Base-by-base conservation (phyloP, 1,140 invertebrate genomes). In the Lysiphlebus fabarum region DNA sequence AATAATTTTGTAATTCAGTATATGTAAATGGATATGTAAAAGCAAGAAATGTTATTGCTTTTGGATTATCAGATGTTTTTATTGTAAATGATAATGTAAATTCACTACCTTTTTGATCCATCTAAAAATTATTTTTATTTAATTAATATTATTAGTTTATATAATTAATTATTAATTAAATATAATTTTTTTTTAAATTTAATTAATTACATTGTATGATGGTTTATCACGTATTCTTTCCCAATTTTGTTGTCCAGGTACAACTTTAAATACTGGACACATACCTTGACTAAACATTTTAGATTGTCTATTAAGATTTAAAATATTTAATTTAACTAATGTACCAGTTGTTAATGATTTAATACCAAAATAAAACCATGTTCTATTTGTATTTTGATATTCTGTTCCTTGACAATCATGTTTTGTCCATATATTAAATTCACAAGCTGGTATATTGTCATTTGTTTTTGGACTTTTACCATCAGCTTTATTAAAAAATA, bases 361-460 rank as follows among this genome's bases (percentile, higher is more conserved):
- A 38, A 96, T 78, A n/a, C 91, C 91, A 84, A 96, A 96, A 72
- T 93, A 89, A 80, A 96, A 96, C 94, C 94, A 96, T 3, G 93
- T 93, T 62, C 92, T 84, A 71, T 95, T 95, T 17, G 86, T 87
- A 82, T 95, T 96, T 77, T 95, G 90, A 84, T 86, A 95, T 69
- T 90, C 86, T 9, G 92, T 94, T 36, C 90, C 92, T 61, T 84
- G 85, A 81, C 92, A 94, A 74, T 96, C 94, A 4, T 91, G 91
- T 64, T 86, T 86, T 3, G 93, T 95, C 93, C 93, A 96, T 17
- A 95, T 73, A 78, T 95, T 92, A 72, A 93, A 93, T 75, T 95
- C 92, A 81, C 86, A 86, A 68, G 92, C 87, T 33, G 82, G 81
- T 45, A 71, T 69, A 43, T 84, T 82, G 38, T 76, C 67, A 67